Evolutionary conservation across 2,113 vertebrate genomes (phyloP).

Genomic region (Spea multiplicata): DNA sequence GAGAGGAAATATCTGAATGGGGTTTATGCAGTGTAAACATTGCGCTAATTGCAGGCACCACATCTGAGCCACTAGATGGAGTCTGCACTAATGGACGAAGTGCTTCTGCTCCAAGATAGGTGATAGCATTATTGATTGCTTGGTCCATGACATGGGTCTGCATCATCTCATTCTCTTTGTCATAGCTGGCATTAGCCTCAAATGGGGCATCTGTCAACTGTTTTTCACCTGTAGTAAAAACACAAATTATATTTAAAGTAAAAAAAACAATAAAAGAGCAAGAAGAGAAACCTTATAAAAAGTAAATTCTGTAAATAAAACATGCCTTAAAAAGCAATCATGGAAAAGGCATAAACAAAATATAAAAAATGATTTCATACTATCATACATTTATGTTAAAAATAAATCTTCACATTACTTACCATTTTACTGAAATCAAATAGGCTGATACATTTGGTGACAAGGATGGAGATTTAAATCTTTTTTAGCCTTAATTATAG

Average conservation of each 20-base stretch:
- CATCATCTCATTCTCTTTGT: constrained; percentile 85
- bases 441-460: no score
- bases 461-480: no score
- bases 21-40: constrained; percentile 86
- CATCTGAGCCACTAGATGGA: constrained; percentile 77
- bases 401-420: no score
- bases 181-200: constrained; percentile 71
- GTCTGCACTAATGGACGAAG: constrained; percentile 93
- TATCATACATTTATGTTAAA: no score
- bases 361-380: background rate
- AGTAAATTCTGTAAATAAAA: background rate
- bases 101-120: constrained; percentile 92
- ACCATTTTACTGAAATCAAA: no score
- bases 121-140: constrained; percentile 98
- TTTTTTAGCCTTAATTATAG: no score
- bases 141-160: constrained; percentile 96
- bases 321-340: background rate
- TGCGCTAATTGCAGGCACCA: constrained; percentile 72
- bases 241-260: no score
- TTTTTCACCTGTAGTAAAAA: constrained; percentile 78
- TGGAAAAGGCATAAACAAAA: background rate
- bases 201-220: constrained; percentile 85
- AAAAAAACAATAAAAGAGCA: background rate
- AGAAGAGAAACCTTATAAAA: background rate
- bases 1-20: constrained; percentile 60